These are phyloP conservation scores for Neosalanx taihuensis DNA, from an alignment of 2,797 vertebrate genomes.

Conservation along the genomic window DNA sequence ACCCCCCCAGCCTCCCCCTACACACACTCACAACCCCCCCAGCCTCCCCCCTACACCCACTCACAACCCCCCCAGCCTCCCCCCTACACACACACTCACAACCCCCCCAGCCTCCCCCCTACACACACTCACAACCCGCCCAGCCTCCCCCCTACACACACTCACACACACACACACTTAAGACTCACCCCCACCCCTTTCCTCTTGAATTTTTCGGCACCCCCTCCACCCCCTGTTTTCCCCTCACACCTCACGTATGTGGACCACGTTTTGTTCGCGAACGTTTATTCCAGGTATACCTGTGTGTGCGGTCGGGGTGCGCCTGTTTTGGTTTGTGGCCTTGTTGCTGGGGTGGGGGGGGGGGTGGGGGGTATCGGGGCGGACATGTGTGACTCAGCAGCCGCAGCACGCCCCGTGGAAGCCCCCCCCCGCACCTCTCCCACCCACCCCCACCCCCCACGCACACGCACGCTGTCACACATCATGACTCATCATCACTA, in stretches of 20 bases:
- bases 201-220: not conserved
- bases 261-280: no score
- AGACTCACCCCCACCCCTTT: not conserved
- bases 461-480: slow-evolving; percentile 23
- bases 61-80: no score
- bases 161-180: not conserved
- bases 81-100: no score
- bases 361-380: slow-evolving; percentile 19
- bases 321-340: not conserved
- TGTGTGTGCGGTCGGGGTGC: slow-evolving; percentile 18
- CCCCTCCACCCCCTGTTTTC: not conserved
- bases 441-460: slow-evolving; percentile 40
- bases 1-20: no score
- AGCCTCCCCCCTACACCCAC: no score
- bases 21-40: no score
- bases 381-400: slow-evolving; percentile 57
- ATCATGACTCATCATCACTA: slow-evolving; percentile 44
- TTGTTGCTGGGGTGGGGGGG: not conserved
- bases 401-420: slow-evolving; percentile 49
- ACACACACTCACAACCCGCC: no score
- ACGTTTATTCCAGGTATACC: no score
- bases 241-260: not conserved
- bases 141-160: no score
- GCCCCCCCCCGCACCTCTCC: slow-evolving; percentile 60
- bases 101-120: no score